phyloP scores from a whole-genome alignment of 1,140 invertebrate species.

The Phymorhynchus buccinoides region DNA sequence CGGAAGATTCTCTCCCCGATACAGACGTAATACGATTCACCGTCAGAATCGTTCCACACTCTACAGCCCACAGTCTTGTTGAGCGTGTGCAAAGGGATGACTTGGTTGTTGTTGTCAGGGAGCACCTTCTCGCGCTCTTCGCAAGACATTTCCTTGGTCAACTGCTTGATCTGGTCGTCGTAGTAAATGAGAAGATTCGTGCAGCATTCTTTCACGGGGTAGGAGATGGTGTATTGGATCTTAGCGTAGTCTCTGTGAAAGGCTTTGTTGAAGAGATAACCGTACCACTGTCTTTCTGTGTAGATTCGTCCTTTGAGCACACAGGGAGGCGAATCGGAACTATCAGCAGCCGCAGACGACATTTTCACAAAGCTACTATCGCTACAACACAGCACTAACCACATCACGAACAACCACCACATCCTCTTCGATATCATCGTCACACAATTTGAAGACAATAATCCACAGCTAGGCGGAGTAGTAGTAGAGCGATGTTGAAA shows the following conservation, averaged over 20 bases:
- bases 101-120: constrained; percentile 62
- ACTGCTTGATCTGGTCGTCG: constrained; percentile 62
- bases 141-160: constrained; percentile 65
- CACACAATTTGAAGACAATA: background rate
- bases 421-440: background rate
- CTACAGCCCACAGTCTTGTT: constrained; percentile 62
- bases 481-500: background rate
- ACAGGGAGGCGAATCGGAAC: background rate
- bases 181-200: constrained; percentile 67
- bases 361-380: background rate
- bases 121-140: constrained; percentile 59
- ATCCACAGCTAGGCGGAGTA: background rate
- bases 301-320: constrained; percentile 23
- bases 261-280: constrained; percentile 66
- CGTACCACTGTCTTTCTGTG: constrained; percentile 58
- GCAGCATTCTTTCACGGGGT: constrained; percentile 65
- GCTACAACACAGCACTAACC: background rate
- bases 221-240: constrained; percentile 67
- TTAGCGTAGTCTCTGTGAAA: constrained; percentile 61
- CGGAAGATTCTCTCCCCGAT: constrained; percentile 65
- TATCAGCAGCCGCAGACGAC: background rate
- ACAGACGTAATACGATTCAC: constrained; percentile 62
- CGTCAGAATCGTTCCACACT: constrained; percentile 55
- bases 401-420: constrained; percentile 30
- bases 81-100: constrained; percentile 59